Evolutionary conservation across 1,140 invertebrate genomes (phyloP).

Genomic region (Drosophila prosaltans): DNA sequence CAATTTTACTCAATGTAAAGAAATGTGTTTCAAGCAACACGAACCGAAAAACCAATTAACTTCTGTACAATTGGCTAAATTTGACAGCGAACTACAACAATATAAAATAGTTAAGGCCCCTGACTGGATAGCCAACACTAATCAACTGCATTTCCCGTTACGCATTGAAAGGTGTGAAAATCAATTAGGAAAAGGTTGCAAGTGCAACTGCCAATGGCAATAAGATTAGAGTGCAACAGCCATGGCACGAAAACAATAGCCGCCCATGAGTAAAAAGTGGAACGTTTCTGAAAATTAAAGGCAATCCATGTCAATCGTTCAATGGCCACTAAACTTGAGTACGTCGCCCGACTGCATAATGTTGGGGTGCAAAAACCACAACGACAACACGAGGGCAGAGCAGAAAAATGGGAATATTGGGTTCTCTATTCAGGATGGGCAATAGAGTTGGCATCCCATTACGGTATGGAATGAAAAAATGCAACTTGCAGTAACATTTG

Average conservation of each 20-base stretch:
- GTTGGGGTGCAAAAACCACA: constrained; percentile 10
- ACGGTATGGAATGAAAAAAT: constrained; percentile 39
- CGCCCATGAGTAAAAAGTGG: constrained; percentile 2
- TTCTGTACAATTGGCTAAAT: constrained; percentile 38
- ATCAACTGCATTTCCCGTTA: constrained; percentile 32
- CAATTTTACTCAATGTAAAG: constrained; percentile 9
- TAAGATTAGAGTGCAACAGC: constrained; percentile 14
- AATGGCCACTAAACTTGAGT: not conserved
- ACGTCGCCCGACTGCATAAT: constrained; percentile 16
- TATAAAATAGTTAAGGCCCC: constrained; percentile 1
- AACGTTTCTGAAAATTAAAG: constrained; percentile 2
- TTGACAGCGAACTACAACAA: constrained; percentile 33
- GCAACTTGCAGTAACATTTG: constrained; percentile 50
- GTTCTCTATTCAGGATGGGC: not conserved
- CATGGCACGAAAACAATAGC: constrained; percentile 4
- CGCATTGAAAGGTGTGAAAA: constrained; percentile 65
- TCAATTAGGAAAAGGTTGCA: constrained; percentile 64
- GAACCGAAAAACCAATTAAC: constrained; percentile 50
- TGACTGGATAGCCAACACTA: constrained; percentile 26
- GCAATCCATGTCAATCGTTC: not conserved
- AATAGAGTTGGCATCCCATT: not conserved
- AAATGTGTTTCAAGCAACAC: not conserved
- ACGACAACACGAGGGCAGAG: constrained; percentile 22
- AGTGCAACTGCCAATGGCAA: constrained; percentile 37
- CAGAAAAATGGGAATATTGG: not conserved